Evolutionary conservation across 2,113 vertebrate genomes (phyloP).

Genomic region (Scortum barcoo): DNA sequence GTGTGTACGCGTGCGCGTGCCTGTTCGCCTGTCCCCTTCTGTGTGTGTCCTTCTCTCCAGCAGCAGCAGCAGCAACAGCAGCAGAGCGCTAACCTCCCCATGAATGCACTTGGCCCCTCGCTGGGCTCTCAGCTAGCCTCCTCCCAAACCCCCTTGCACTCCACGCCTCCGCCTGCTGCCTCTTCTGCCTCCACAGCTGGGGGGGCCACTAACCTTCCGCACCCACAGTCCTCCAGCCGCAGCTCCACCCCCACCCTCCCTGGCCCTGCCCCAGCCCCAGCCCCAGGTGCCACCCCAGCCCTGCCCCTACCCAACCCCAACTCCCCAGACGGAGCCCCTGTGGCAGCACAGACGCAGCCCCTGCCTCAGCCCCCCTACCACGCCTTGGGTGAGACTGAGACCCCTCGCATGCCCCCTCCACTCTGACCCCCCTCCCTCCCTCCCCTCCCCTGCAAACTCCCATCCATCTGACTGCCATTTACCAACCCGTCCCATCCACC

Average conservation of each 20-base stretch:
- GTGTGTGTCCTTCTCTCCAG: conserved; percentile 74
- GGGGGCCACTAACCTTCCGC: conserved; percentile 85
- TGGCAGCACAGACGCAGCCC: conserved; percentile 80
- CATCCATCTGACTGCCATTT: conserved; percentile 72
- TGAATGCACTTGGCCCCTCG: conserved; percentile 90
- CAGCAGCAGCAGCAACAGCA: conserved; percentile 89
- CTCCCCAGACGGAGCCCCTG: conserved; percentile 89
- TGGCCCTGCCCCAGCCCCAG: conserved; percentile 87
- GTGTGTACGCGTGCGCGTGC: conserved; percentile 42
- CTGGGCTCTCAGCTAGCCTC: conserved; percentile 89
- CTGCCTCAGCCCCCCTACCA: conserved; percentile 91
- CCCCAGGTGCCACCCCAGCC: conserved; percentile 87
- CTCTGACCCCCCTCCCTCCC: conserved; percentile 65
- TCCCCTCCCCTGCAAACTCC: conserved; percentile 78
- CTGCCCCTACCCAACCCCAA: conserved; percentile 87
- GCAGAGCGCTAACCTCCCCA: conserved; percentile 90
- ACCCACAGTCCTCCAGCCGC: conserved; percentile 90
- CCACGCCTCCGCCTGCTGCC: conserved; percentile 86
- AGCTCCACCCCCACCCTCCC: conserved; percentile 91
- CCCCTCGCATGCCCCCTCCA: conserved; percentile 71
- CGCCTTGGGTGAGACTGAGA: conserved; percentile 92
- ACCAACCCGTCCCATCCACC: conserved; percentile 58
- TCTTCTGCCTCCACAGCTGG: conserved; percentile 77
- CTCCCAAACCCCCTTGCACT: conserved; percentile 91
- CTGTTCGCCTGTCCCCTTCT: conserved; percentile 48